Percentiles rank a stretch among this genome's conserved stretches.
Conservation (phyloP, 2,113 vertebrate genomes). For the Vimba vimba region DNA sequence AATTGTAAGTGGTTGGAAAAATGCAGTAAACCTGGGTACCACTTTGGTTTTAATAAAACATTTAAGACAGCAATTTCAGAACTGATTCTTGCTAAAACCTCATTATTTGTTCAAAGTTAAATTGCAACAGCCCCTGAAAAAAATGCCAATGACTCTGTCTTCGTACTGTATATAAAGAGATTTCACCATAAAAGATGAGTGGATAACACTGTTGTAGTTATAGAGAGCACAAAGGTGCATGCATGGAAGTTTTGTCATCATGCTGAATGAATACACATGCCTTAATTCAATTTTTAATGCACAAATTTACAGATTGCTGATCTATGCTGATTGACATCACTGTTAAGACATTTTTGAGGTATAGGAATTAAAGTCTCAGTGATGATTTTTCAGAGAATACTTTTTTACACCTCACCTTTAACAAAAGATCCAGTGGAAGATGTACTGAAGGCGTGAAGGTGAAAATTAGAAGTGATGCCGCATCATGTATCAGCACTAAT, state of each 20-base stretch:
- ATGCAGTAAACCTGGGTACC: neutral
- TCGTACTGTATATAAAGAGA: neutral
- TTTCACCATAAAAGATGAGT: neutral
- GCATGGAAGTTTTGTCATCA: neutral
- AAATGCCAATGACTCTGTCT: neutral
- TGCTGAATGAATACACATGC: neutral
- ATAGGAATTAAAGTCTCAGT: neutral
- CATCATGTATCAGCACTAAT: neutral
- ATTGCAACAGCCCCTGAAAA: neutral
- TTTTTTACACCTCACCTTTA: neutral
- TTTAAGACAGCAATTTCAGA: neutral
- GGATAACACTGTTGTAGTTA: neutral
- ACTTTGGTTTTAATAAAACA: neutral
- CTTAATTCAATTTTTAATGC: neutral
- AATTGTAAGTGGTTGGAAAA: neutral
- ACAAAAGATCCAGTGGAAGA: neutral
- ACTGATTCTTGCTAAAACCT: neutral
- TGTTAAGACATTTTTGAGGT: neutral
- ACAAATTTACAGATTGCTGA: neutral
- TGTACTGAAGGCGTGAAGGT: neutral
- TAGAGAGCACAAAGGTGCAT: neutral
- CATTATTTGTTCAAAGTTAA: neutral
- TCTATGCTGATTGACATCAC: neutral
- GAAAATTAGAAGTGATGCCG: neutral
- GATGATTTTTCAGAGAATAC: neutral